A percentile compares a stretch with the other conserved stretches of the same genome.
Conservation (phyloP, 2,113 vertebrate genomes). For the Apodemus speciosus region DNA sequence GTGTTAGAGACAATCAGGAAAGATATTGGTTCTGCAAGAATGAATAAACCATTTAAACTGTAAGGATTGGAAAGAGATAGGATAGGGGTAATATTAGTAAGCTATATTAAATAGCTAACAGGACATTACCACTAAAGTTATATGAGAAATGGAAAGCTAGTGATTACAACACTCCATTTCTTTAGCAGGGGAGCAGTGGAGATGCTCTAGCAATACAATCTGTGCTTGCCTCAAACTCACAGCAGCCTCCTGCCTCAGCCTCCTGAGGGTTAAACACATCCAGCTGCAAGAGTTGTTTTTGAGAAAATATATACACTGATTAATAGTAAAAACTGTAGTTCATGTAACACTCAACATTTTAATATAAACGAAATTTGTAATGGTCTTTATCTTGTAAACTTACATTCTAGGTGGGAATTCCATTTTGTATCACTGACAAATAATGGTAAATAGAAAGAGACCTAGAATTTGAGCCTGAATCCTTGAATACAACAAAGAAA, state of each 20-base stretch:
- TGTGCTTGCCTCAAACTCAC: background rate
- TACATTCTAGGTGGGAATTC: slow-evolving; percentile 38
- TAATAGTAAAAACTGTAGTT: background rate
- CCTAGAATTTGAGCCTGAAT: background rate
- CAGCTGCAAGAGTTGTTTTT: background rate
- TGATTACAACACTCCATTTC: background rate
- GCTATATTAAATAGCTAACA: slow-evolving; percentile 4
- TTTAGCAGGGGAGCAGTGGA: background rate
- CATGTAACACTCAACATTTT: background rate
- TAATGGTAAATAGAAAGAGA: slow-evolving; percentile 13
- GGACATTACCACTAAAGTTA: slow-evolving; percentile 15
- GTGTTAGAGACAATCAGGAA: slow-evolving; percentile 1
- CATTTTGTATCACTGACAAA: background rate
- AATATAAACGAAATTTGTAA: too few relatives aligned
- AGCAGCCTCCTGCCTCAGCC: background rate
- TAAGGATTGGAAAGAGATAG: slow-evolving; percentile 21
- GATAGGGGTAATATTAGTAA: slow-evolving; percentile 2
- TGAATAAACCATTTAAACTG: background rate
- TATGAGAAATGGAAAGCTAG: slow-evolving; percentile 19
- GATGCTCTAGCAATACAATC: background rate
- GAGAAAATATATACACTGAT: slow-evolving; percentile 37
- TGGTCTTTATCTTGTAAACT: background rate
- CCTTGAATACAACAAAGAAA: background rate
- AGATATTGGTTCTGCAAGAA: background rate
- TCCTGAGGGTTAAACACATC: background rate